phyloP scores from a whole-genome alignment of 1,140 invertebrate species.

The Drosophila ironensis region DNA sequence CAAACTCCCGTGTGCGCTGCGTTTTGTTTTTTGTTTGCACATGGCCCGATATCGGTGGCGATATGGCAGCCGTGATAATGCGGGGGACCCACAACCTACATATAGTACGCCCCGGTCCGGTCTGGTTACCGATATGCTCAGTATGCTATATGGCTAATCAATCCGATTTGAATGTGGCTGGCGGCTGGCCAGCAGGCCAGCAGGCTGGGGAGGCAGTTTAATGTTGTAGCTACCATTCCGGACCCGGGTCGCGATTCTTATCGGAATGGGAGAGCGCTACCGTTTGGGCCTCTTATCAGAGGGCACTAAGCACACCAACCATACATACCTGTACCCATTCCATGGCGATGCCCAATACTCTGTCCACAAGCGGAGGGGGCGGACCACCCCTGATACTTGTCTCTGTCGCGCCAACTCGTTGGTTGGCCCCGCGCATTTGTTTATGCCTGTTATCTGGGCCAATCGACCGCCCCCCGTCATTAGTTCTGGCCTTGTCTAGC shows the following conservation, averaged over 20 bases:
- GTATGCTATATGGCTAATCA: conserved; percentile 19
- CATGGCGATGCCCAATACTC: no score
- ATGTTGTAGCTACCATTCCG: conserved; percentile 20
- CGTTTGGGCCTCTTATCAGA: conserved; percentile 29
- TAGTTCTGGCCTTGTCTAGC: conserved; percentile 1
- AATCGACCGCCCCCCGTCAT: conserved; percentile 13
- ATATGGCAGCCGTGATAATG: conserved; percentile 50
- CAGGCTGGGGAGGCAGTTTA: no score
- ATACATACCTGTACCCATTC: not conserved
- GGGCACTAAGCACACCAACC: not conserved
- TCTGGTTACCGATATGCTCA: conserved; percentile 8
- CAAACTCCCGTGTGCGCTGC: conserved; percentile 39
- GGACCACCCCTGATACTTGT: not conserved
- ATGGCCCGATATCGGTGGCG: conserved; percentile 53
- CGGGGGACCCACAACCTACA: conserved; percentile 10
- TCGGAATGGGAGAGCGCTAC: conserved; percentile 33
- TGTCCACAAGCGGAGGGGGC: no score
- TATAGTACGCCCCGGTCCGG: not conserved
- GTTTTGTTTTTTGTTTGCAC: conserved; percentile 53
- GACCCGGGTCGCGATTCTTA: conserved; percentile 8
- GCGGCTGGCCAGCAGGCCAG: no score
- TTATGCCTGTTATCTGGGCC: conserved; percentile 15
- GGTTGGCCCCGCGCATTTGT: conserved; percentile 6
- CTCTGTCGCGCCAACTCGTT: conserved; percentile 17
- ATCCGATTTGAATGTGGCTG: conserved; percentile 25